Base-by-base conservation (phyloP, 2,113 vertebrate genomes). In the Dipodomys merriami region DNA sequence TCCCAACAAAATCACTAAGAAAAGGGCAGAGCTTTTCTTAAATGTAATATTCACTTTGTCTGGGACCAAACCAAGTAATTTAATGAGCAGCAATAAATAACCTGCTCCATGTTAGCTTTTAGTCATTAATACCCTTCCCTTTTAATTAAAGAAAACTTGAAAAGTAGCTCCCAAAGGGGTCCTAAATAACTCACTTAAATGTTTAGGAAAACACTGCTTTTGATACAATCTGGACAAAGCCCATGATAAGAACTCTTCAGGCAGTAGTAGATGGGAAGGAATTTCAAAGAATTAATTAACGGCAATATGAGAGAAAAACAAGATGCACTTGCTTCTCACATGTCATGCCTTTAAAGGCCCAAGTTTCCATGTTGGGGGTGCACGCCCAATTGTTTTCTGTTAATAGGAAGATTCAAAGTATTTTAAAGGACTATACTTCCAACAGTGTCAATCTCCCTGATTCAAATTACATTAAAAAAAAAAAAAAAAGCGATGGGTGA, bases 91-190 rank as follows among this genome's bases (percentile, higher is more conserved):
- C 94, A 88, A 67, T 94, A 94, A 94, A 93, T 88, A 88, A 97
- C 44, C 83, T 4, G 2, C 69, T 77, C 67, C 8, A 82, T 3
- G 19, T 79, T 67, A 76, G 73, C 78, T 94, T 91, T 90, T 72
- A 30, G 7, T 83, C 88, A 83, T 92, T 92, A 95, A 93, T 68
- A 78, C 64, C 60, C 65, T 94, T 97, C 69, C 84, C 49, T 92
- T 92, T 93, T 93, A 93, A 95, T 95, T 86, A 95, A 83, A 95
- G 83, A 80, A 88, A 93, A 91, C 29, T 22, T 89, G 88, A 94
- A 94, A 88, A 93, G 57, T 2, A 53, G 57, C 49, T 92, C 85
- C 95, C 92, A 83, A 78, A 88, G 79, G 82, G 25, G 33, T 72
- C 79, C 81, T 86, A 91, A 94, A 86, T 86, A 92, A 93, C n/a